These are phyloP conservation scores for Dicrurus megarhynchus DNA, from an alignment of 2,113 vertebrate genomes.

Conservation along the genomic window DNA sequence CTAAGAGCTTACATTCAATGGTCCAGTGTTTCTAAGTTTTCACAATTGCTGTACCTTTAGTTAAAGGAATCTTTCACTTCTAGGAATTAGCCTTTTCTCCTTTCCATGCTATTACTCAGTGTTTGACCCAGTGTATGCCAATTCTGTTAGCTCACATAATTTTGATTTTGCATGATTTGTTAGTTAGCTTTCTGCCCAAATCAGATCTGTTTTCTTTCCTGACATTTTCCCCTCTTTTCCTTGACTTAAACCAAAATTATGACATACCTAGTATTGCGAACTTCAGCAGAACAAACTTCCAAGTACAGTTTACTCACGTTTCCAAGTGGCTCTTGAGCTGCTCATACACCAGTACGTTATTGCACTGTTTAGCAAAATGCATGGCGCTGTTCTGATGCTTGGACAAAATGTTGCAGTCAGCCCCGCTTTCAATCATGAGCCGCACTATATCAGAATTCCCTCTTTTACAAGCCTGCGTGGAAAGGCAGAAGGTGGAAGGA, in stretches of 20 bases:
- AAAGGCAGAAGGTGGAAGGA: background rate
- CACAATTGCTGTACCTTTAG: fast-evolving
- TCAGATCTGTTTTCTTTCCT: background rate
- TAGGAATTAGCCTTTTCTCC: background rate
- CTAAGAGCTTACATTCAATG: background rate
- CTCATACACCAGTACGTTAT: conserved; percentile 86
- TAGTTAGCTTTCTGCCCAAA: background rate
- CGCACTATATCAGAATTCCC: conserved; percentile 92
- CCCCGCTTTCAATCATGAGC: conserved; percentile 92
- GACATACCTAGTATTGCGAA: background rate
- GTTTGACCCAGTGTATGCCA: background rate
- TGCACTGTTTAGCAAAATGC: conserved; percentile 90
- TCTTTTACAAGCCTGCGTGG: conserved; percentile 88
- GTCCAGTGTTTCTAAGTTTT: background rate
- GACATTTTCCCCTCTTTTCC: background rate
- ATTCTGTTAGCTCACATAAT: background rate
- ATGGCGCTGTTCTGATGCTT: conserved; percentile 90
- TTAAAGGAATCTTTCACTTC: background rate
- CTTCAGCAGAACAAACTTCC: background rate
- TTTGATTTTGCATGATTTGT: background rate
- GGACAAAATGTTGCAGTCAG: conserved; percentile 92
- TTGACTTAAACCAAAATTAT: background rate
- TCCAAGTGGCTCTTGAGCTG: conserved; percentile 87
- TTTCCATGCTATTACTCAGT: background rate
- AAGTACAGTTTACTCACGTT: conserved; percentile 79